Percentiles rank a stretch among this genome's conserved stretches.
Evolutionary conservation across 2,797 vertebrate species (phyloP).

Genomic region (Danio tinwini): DNA sequence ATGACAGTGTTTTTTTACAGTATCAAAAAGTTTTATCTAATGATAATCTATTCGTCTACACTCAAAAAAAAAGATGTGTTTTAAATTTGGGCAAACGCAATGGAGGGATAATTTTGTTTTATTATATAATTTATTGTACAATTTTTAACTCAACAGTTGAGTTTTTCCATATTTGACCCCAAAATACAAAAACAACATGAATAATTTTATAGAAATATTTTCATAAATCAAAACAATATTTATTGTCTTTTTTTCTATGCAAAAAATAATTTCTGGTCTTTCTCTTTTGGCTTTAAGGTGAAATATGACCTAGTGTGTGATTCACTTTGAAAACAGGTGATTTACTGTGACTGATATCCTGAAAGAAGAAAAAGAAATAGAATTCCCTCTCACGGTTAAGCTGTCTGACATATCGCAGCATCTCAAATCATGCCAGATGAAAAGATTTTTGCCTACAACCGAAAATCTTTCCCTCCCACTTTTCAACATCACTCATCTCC

Average conservation of each 20-base stretch:
- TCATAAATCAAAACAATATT: background rate
- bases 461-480: background rate
- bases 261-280: background rate
- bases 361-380: background rate
- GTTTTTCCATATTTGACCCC: too few species aligned
- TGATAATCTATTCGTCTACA: too few species aligned
- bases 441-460: background rate
- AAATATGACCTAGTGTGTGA: background rate
- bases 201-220: too few species aligned
- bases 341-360: slow-evolving; percentile 6
- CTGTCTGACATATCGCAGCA: background rate
- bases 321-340: too few species aligned
- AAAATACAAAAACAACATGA: too few species aligned
- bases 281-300: background rate
- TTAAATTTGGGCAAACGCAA: too few species aligned
- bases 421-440: slow-evolving; percentile 6
- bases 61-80: too few species aligned
- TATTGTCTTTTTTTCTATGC: background rate
- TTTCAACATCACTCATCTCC: slow-evolving; percentile 17
- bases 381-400: background rate
- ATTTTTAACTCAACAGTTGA: too few species aligned
- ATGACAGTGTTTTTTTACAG: too few species aligned
- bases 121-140: too few species aligned
- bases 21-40: too few species aligned
- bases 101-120: too few species aligned